A percentile compares a stretch with the other conserved stretches of the same genome.
Conservation (phyloP, 1,140 invertebrate species). For the Drosophila paulistorum region DNA sequence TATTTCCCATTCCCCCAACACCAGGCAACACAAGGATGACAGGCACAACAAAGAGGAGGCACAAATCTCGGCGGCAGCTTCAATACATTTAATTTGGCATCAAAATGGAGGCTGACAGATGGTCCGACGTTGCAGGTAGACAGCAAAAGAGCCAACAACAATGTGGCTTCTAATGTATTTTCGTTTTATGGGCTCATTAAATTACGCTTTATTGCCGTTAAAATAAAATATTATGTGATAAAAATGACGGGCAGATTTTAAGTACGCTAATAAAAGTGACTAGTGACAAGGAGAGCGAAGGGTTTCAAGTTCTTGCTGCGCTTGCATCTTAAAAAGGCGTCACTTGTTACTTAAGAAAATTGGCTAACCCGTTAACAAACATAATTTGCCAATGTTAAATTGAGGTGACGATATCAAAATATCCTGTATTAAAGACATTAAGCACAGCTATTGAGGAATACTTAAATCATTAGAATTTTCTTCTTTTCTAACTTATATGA, state of each 20-base stretch:
- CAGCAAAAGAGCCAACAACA: slow-evolving; percentile 26
- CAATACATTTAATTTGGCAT: slow-evolving; percentile 75
- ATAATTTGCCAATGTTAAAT: background rate
- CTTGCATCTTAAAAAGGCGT: slow-evolving; percentile 4
- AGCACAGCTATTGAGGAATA: background rate
- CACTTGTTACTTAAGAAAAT: slow-evolving; percentile 12
- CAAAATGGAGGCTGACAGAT: slow-evolving; percentile 74
- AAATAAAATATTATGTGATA: slow-evolving; percentile 82
- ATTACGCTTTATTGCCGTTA: slow-evolving; percentile 82
- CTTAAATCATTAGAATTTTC: no score
- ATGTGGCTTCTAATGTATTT: slow-evolving; percentile 68
- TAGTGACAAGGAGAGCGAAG: slow-evolving; percentile 6
- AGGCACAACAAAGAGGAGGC: no score
- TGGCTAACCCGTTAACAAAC: slow-evolving; percentile 4
- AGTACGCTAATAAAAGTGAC: slow-evolving; percentile 52
- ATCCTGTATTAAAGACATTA: background rate
- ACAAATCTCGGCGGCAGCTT: slow-evolving; percentile 61
- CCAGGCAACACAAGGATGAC: no score
- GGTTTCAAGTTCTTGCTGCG: background rate
- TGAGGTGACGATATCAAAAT: background rate
- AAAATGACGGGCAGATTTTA: slow-evolving; percentile 61
- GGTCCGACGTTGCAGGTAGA: slow-evolving; percentile 31
- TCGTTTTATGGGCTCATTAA: slow-evolving; percentile 81
- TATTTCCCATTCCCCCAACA: background rate
- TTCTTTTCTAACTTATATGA: no score